These are phyloP conservation scores for Xestia ashworthii DNA, from an alignment of 2,888 invertebrate genomes.

Conservation along the genomic window DNA sequence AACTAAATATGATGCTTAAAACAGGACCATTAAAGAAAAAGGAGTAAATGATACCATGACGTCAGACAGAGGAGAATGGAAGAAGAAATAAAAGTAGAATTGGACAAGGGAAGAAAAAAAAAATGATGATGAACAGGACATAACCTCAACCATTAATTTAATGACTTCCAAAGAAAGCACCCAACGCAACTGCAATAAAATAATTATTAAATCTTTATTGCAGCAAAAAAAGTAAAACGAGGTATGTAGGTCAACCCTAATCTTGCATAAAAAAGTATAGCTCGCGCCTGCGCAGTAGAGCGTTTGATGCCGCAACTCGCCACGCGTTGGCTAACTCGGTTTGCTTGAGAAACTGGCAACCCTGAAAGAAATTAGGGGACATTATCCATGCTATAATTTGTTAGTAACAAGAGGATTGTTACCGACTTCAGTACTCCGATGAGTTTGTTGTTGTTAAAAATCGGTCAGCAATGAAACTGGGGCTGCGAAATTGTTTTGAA, in stretches of 20 bases:
- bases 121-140: neutral
- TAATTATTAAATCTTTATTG: constrained; percentile 50
- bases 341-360: constrained; percentile 72
- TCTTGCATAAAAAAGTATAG: constrained; percentile 76
- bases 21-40: neutral
- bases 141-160: neutral
- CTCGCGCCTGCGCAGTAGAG: constrained; percentile 70
- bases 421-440: constrained; percentile 52
- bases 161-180: constrained; percentile 3
- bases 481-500: neutral
- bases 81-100: no score
- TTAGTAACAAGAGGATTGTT: constrained; percentile 52
- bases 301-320: constrained; percentile 68
- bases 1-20: neutral
- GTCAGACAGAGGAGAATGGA: no score
- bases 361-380: constrained; percentile 72
- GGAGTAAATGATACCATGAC: no score
- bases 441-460: constrained; percentile 25
- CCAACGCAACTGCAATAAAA: neutral
- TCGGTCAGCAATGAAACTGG: neutral
- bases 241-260: constrained; percentile 77
- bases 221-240: constrained; percentile 63
- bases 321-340: constrained; percentile 69
- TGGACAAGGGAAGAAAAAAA: no score
- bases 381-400: constrained; percentile 68